These are phyloP conservation scores for Geococcyx californianus DNA, from an alignment of 2,113 vertebrate genomes.

Conservation along the genomic window DNA sequence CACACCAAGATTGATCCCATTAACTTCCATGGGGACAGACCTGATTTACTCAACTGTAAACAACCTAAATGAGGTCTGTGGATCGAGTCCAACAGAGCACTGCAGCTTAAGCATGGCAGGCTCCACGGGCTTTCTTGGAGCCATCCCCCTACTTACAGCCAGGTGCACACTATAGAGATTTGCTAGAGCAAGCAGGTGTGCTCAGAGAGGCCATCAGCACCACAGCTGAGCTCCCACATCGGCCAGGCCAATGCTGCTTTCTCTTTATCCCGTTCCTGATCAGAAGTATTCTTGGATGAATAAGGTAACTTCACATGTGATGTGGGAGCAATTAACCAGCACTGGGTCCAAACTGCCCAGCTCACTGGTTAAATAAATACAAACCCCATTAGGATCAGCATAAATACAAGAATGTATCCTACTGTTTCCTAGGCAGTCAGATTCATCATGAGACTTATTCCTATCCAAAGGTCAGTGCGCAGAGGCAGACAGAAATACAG, in stretches of 20 bases:
- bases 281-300: fast-evolving
- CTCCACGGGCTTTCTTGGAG: neutral
- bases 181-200: neutral
- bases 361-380: neutral
- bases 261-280: neutral
- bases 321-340: neutral
- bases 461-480: neutral
- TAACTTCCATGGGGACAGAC: slow-evolving; percentile 1
- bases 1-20: neutral
- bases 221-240: fast-evolving
- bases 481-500: neutral
- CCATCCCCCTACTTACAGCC: neutral
- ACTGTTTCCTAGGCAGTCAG: neutral
- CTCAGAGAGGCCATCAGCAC: fast-evolving
- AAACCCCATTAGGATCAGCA: neutral
- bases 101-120: neutral
- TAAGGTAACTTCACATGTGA: neutral
- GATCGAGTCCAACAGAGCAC: neutral
- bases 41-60: neutral
- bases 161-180: neutral
- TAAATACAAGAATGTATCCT: neutral
- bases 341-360: neutral
- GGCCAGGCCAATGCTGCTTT: neutral
- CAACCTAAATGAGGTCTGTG: neutral
- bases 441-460: neutral